Conservation (phyloP, 2,888 invertebrate genomes). For the Prenolepis imparis region DNA sequence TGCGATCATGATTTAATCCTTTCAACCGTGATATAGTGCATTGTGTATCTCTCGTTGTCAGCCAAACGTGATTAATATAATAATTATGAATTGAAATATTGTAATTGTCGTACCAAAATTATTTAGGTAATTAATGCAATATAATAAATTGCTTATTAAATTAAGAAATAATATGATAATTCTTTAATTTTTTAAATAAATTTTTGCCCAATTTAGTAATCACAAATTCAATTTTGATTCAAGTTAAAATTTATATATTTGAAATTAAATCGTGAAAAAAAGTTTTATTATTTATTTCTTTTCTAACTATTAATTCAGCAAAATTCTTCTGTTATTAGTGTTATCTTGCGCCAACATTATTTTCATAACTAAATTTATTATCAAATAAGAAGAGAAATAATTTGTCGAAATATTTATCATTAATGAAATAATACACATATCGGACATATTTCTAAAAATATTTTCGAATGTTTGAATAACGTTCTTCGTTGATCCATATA, state of each 20-base stretch:
- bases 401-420: background rate
- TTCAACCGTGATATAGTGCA: slow-evolving; percentile 1
- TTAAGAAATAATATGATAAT: background rate
- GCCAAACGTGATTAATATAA: slow-evolving; percentile 3
- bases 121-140: background rate
- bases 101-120: background rate
- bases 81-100: background rate
- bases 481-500: background rate
- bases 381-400: background rate
- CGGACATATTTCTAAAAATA: background rate
- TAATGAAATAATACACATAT: background rate
- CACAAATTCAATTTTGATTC: background rate
- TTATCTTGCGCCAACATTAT: background rate
- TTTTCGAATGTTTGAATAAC: background rate
- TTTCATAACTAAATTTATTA: background rate
- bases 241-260: background rate
- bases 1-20: slow-evolving; percentile 1
- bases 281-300: background rate
- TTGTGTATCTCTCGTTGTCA: background rate
- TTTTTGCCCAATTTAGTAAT: background rate
- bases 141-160: background rate
- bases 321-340: background rate
- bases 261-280: background rate
- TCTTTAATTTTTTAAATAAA: slow-evolving; percentile 4
- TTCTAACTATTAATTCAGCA: background rate